Conservation (phyloP, 92 coral and sea anemone species). For the Porites divaricata region DNA sequence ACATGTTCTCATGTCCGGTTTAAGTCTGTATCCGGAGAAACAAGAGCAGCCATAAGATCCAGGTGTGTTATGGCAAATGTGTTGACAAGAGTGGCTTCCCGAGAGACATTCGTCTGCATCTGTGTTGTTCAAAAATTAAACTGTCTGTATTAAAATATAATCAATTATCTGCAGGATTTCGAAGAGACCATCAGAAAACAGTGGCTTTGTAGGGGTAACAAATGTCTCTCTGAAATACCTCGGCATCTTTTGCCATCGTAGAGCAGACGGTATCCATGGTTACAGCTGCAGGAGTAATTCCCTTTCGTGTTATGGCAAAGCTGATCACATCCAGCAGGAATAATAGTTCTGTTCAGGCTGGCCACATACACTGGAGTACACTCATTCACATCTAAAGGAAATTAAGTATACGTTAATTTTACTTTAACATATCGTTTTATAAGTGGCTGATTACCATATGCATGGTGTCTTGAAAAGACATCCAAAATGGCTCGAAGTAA, state of each 20-base stretch:
- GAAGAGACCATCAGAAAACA: too few species aligned
- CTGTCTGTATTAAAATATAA: too few species aligned
- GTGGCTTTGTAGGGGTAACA: too few species aligned
- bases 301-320: conserved; percentile 26
- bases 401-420: too few species aligned
- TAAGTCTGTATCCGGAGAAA: conserved; percentile 41
- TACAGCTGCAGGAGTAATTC: conserved; percentile 27
- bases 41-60: conserved; percentile 48
- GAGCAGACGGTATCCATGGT: not conserved
- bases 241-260: not conserved
- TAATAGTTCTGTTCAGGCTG: conserved; percentile 4
- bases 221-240: not conserved
- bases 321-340: conserved; percentile 19
- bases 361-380: conserved; percentile 8
- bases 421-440: too few species aligned
- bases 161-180: too few species aligned
- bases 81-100: conserved; percentile 36
- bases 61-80: conserved; percentile 43
- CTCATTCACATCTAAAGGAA: conserved; percentile 16
- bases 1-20: conserved; percentile 37
- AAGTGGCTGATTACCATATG: too few species aligned
- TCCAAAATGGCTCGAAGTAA: too few species aligned
- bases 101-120: conserved; percentile 22
- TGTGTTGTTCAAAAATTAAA: not conserved
- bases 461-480: too few species aligned